phyloP scores from a whole-genome alignment of 2,113 vertebrate genomes.

The Ursus arctos region DNA sequence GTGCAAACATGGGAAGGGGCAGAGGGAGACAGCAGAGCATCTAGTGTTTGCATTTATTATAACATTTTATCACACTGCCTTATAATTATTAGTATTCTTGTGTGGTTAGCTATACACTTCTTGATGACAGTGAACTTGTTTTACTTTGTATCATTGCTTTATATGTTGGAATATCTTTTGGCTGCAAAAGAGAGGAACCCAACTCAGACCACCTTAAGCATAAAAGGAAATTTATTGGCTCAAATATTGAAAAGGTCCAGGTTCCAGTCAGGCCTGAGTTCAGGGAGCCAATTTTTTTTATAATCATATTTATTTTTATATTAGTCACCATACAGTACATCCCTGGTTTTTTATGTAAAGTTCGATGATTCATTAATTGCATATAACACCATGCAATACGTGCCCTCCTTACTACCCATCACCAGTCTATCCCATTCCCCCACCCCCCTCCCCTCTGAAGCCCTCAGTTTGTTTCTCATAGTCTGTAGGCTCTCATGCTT shows the following conservation, averaged over 20 bases:
- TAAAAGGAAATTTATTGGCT: not conserved
- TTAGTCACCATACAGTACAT: too few relatives aligned
- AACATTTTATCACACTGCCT: not conserved
- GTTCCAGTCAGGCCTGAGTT: not conserved
- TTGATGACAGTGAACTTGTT: constrained; percentile 20
- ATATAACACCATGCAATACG: too few relatives aligned
- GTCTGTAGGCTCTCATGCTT: too few relatives aligned
- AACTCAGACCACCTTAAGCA: not conserved
- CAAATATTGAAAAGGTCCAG: not conserved
- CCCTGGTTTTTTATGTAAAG: too few relatives aligned
- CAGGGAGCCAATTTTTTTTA: not conserved
- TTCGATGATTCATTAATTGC: too few relatives aligned
- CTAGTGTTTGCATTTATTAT: not conserved
- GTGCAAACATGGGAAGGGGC: not conserved
- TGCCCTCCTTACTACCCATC: too few relatives aligned
- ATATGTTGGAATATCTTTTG: constrained; percentile 28
- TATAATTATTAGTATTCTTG: constrained; percentile 29
- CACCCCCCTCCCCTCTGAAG: too few relatives aligned
- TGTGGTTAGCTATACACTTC: not conserved
- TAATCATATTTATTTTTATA: too few relatives aligned
- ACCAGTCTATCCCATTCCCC: too few relatives aligned
- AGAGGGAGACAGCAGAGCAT: not conserved
- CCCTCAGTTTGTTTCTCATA: too few relatives aligned
- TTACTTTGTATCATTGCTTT: not conserved
- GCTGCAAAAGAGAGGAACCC: not conserved